Evolutionary conservation across 2,888 invertebrate species (phyloP).

Genomic region (Sphaerophoria taeniata): DNA sequence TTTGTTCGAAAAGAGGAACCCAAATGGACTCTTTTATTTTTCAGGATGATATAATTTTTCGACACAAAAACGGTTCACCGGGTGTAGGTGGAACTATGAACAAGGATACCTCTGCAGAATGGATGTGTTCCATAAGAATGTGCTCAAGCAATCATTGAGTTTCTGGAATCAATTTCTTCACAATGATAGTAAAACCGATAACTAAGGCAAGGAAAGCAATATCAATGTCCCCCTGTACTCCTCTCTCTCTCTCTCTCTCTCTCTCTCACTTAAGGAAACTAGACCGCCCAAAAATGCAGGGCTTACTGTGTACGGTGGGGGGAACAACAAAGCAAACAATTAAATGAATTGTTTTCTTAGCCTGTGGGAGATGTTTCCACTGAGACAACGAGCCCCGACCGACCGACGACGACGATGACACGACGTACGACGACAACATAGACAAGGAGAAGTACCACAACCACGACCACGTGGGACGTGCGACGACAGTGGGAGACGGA

Average conservation of each 20-base stretch:
- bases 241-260: no score
- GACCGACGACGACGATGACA: background rate
- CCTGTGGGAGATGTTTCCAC: conserved; percentile 38
- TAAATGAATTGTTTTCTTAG: conserved; percentile 66
- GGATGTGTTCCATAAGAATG: conserved; percentile 19
- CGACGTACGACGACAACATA: background rate
- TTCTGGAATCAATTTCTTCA: conserved; percentile 39
- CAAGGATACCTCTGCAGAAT: background rate
- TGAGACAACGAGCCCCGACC: no score
- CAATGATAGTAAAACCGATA: conserved; percentile 31
- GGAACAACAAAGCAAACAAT: conserved; percentile 57
- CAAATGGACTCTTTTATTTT: conserved; percentile 57
- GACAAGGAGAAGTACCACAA: no score
- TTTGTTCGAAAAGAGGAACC: conserved; percentile 17
- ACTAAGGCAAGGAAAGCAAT: conserved; percentile 28
- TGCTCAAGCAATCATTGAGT: conserved; percentile 9
- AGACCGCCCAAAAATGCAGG: background rate
- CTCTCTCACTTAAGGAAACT: conserved; percentile 3
- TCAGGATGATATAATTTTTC: conserved; percentile 57
- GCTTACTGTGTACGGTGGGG: conserved; percentile 25
- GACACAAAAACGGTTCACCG: conserved; percentile 17
- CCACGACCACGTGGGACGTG: background rate
- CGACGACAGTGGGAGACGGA: background rate
- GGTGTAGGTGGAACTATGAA: background rate
- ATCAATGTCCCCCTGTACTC: background rate